Evolutionary conservation across 2,797 vertebrate genomes (phyloP).

Genomic region (Xiphorhynchus erythropygius): DNA sequence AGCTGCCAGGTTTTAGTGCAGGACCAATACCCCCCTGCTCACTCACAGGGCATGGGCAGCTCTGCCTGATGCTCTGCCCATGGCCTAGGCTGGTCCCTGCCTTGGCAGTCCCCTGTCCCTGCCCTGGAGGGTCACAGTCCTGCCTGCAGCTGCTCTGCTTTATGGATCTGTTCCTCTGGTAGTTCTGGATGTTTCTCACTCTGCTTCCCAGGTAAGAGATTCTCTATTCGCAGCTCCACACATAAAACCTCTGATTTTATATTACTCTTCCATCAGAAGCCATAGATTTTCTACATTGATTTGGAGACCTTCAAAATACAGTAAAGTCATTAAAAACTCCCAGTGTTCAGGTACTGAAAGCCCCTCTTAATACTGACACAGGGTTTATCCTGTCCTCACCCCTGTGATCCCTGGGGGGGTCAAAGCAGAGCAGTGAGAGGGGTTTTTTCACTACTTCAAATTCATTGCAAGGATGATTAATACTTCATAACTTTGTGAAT

Average conservation of each 20-base stretch:
- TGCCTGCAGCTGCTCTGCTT: not conserved
- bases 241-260: rapidly evolving
- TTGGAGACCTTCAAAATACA: not conserved
- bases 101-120: not conserved
- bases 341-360: not conserved
- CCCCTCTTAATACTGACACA: rapidly evolving
- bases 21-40: not conserved
- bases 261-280: not conserved
- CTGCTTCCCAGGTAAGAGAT: not conserved
- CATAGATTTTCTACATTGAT: not conserved
- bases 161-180: not conserved
- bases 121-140: rapidly evolving
- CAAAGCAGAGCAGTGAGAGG: not conserved
- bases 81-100: rapidly evolving
- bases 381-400: not conserved
- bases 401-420: not conserved
- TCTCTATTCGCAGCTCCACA: not conserved
- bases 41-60: not conserved
- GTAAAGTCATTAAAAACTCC: not conserved
- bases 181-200: rapidly evolving
- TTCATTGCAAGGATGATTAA: not conserved
- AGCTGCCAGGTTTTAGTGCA: not conserved
- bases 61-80: not conserved
- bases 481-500: not conserved
- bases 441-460: not conserved